Conservation (phyloP, 1,140 invertebrate species). For the Phocides pigmalion region DNA sequence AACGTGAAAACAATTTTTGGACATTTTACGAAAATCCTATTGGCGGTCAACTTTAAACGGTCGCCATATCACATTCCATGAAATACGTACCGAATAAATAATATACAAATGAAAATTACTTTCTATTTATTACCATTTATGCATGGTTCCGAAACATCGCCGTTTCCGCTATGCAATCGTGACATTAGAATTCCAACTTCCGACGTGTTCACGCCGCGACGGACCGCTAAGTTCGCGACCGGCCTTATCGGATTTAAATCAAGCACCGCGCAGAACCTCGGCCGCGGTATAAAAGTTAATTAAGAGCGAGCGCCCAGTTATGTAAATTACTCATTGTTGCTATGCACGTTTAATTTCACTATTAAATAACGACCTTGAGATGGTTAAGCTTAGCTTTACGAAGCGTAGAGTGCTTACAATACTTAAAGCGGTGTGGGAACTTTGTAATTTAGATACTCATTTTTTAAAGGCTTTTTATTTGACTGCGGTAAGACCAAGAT, state of each 20-base stretch:
- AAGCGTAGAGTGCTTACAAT: neutral
- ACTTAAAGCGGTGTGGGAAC: constrained; percentile 1
- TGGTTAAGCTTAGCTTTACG: constrained; percentile 46
- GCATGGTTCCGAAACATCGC: neutral
- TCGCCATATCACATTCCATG: no score
- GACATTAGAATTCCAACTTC: constrained; percentile 9
- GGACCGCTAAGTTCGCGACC: neutral
- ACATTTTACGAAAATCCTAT: no score
- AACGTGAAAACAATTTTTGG: no score
- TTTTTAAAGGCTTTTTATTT: neutral
- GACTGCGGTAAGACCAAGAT: no score
- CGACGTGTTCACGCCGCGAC: constrained; percentile 12
- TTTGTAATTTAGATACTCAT: neutral
- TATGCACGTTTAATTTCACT: constrained; percentile 62
- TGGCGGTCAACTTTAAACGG: no score
- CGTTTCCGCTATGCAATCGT: constrained; percentile 1
- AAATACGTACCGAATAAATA: no score
- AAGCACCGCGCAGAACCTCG: constrained; percentile 36
- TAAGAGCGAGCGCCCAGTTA: constrained; percentile 51
- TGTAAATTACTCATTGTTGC: constrained; percentile 67
- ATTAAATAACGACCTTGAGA: constrained; percentile 46
- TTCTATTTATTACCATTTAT: neutral
- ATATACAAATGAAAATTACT: constrained; percentile 6
- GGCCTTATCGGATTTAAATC: constrained; percentile 32
- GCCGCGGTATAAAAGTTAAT: constrained; percentile 48